A percentile compares a stretch with the other conserved stretches of the same genome.
Conservation (phyloP, 2,888 invertebrate genomes). For the Amphipoea oculea region DNA sequence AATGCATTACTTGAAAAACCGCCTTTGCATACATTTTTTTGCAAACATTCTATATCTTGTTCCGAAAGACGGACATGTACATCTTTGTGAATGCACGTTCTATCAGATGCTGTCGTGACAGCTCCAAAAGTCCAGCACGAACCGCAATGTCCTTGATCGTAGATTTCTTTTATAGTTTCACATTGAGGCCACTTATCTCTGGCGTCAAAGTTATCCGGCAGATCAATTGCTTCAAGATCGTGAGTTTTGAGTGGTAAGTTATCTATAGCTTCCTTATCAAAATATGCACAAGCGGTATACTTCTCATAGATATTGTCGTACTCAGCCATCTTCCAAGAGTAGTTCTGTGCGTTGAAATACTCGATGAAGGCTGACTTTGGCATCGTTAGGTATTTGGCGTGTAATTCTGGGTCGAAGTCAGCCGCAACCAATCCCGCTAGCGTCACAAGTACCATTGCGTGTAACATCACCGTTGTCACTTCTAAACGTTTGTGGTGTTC, state of each 20-base stretch:
- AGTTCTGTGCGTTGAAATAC: slow-evolving; percentile 48
- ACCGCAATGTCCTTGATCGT: slow-evolving; percentile 30
- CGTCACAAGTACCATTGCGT: slow-evolving; percentile 9
- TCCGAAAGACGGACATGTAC: slow-evolving; percentile 39
- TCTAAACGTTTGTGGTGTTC: background rate
- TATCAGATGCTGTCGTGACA: slow-evolving; percentile 52
- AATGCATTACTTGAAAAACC: too few species aligned
- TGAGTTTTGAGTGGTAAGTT: slow-evolving; percentile 13
- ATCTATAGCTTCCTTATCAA: background rate
- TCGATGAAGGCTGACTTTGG: slow-evolving; percentile 44
- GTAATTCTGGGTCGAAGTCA: slow-evolving; percentile 5
- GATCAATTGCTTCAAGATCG: background rate
- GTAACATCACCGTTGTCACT: slow-evolving; percentile 2
- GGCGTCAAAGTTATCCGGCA: slow-evolving; percentile 49
- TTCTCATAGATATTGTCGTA: background rate
- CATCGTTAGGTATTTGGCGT: slow-evolving; percentile 25
- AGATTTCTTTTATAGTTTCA: slow-evolving; percentile 36
- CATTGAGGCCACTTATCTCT: slow-evolving; percentile 46
- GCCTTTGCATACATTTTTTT: too few species aligned
- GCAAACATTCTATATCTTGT: slow-evolving; percentile 45
- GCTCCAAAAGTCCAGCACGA: slow-evolving; percentile 55
- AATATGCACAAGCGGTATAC: background rate
- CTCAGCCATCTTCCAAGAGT: slow-evolving; percentile 49
- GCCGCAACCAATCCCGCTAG: background rate
- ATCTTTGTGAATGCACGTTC: slow-evolving; percentile 56